Evolutionary conservation across 92 coral and sea anemone genomes (phyloP).

Genomic region (Virgularia gustaviana): DNA sequence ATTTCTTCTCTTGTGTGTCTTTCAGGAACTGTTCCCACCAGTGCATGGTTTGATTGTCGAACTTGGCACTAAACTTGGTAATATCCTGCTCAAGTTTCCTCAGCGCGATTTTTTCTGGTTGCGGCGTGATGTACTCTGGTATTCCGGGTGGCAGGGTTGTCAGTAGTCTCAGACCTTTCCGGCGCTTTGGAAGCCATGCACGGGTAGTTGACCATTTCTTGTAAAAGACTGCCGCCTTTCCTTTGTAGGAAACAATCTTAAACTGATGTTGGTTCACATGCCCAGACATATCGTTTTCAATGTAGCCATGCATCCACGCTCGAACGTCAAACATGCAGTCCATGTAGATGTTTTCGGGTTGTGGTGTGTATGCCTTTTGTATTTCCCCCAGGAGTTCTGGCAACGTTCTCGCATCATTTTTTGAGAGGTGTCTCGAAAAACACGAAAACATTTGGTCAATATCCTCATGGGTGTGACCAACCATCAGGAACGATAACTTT

Average conservation of each 20-base stretch:
- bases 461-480: too few species aligned
- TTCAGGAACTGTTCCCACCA: background rate
- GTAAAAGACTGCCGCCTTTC: background rate
- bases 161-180: too few species aligned
- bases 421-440: background rate
- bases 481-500: background rate
- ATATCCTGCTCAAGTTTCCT: background rate
- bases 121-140: too few species aligned
- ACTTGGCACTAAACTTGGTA: background rate
- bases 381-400: background rate
- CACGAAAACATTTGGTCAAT: too few species aligned
- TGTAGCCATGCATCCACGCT: background rate
- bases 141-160: too few species aligned
- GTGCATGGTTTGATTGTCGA: background rate
- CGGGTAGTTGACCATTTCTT: background rate
- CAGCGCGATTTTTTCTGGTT: background rate
- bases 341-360: background rate
- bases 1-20: background rate
- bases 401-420: background rate
- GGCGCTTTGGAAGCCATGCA: background rate
- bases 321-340: background rate
- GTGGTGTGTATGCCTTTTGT: background rate
- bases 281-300: background rate
- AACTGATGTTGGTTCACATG: constrained; percentile 5
- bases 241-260: background rate